Conservation (phyloP, 2,797 vertebrate genomes). For the Sebastes iracundus region DNA sequence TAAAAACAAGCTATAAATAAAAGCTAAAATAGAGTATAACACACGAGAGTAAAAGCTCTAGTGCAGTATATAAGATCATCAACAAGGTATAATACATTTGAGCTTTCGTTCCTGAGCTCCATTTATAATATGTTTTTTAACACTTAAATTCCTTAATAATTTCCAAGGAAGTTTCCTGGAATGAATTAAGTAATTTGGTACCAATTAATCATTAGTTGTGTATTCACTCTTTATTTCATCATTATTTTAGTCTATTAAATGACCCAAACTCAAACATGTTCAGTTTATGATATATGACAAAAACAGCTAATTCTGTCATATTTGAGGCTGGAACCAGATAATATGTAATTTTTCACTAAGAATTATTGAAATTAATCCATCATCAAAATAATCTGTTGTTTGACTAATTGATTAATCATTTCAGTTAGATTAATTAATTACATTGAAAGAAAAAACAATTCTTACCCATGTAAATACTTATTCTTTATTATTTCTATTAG, state of each 20-base stretch:
- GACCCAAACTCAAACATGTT: not conserved
- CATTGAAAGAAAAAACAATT: not conserved
- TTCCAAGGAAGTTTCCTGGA: not conserved
- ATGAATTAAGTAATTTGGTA: not conserved
- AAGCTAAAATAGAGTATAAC: too few relatives aligned
- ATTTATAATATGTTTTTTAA: too few relatives aligned
- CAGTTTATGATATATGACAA: not conserved
- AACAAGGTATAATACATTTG: too few relatives aligned
- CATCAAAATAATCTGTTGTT: not conserved
- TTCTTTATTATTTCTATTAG: not conserved
- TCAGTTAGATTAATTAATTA: not conserved
- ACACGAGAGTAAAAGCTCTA: too few relatives aligned
- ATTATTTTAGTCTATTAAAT: not conserved
- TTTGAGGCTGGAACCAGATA: not conserved
- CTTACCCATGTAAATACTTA: not conserved
- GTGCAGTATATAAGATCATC: too few relatives aligned
- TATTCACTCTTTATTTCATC: too few relatives aligned
- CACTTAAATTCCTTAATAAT: not conserved
- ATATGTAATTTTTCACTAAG: not conserved
- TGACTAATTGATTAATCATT: not conserved
- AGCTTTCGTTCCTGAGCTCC: too few relatives aligned
- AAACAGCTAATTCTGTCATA: not conserved
- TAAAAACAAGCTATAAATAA: too few relatives aligned
- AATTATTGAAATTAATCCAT: not conserved
- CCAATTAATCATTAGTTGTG: not conserved